A percentile compares a stretch with the other conserved stretches of the same genome.
phyloP scores from a whole-genome alignment of 1,140 invertebrate genomes.

The Colletes latitarsis region DNA sequence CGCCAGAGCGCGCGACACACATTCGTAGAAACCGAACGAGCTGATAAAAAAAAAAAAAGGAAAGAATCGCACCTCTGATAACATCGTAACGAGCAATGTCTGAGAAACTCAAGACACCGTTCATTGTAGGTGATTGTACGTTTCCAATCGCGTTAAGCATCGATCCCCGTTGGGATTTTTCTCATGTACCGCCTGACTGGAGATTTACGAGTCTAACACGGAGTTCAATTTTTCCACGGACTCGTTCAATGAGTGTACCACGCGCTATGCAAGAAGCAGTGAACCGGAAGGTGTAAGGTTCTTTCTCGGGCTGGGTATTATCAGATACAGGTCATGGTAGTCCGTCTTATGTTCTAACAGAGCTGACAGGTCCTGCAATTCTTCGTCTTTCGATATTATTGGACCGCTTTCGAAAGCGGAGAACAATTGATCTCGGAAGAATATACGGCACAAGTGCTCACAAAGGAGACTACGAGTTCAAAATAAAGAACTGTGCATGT shows the following conservation, averaged over 20 bases:
- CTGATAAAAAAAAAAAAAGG: too few relatives aligned
- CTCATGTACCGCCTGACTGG: not conserved
- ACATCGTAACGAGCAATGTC: slow-evolving; percentile 7
- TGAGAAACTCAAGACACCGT: not conserved
- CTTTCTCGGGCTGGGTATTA: not conserved
- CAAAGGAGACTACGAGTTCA: too few relatives aligned
- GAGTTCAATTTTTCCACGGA: slow-evolving; percentile 13
- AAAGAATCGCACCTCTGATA: not conserved
- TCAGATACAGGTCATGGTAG: not conserved
- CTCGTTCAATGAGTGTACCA: not conserved
- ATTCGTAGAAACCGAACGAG: not conserved
- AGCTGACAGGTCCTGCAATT: too few relatives aligned
- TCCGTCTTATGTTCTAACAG: not conserved
- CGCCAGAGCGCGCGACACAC: not conserved
- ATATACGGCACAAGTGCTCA: too few relatives aligned
- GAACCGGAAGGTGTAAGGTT: slow-evolving; percentile 25
- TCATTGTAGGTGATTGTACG: slow-evolving; percentile 22
- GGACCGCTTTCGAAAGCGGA: too few relatives aligned
- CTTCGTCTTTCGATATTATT: too few relatives aligned
- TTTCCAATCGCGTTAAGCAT: slow-evolving; percentile 17
- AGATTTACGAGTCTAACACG: slow-evolving; percentile 31
- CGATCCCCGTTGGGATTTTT: slow-evolving; percentile 1
- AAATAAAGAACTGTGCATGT: too few relatives aligned
- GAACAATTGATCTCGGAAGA: too few relatives aligned
- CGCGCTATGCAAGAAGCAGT: slow-evolving; percentile 7